phyloP scores from a whole-genome alignment of 2,888 invertebrate species.

The Orthosia cruda region DNA sequence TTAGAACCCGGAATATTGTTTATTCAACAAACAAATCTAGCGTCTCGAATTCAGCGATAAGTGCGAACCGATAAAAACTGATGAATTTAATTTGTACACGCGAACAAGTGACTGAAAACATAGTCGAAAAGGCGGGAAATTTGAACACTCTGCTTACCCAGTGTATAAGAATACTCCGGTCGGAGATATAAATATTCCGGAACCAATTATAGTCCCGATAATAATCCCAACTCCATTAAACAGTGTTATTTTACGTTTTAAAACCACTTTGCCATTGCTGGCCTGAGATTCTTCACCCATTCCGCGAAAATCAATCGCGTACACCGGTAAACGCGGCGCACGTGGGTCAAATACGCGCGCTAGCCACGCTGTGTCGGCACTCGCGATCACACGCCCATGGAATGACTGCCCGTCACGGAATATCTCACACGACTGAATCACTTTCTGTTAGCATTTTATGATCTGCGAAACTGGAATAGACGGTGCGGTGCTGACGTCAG shows the following conservation, averaged over 20 bases:
- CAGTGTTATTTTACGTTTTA: constrained; percentile 96
- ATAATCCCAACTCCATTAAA: constrained; percentile 97
- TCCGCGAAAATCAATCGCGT: constrained; percentile 88
- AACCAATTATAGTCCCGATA: constrained; percentile 97
- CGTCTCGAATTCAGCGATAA: constrained; percentile 65
- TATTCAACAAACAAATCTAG: constrained; percentile 57
- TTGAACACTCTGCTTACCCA: constrained; percentile 88
- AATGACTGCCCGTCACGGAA: constrained; percentile 75
- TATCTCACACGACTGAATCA: constrained; percentile 86
- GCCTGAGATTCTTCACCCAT: constrained; percentile 89
- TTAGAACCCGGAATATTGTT: constrained; percentile 32
- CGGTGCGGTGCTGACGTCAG: constrained; percentile 79
- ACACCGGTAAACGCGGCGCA: constrained; percentile 82
- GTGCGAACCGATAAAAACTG: constrained; percentile 60
- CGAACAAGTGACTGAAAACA: constrained; percentile 59
- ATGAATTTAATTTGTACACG: constrained; percentile 39
- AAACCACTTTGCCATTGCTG: constrained; percentile 92
- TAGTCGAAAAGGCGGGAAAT: constrained; percentile 77
- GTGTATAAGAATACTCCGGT: constrained; percentile 94
- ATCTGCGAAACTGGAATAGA: constrained; percentile 83
- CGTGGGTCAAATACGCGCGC: constrained; percentile 78
- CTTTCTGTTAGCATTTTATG: constrained; percentile 87
- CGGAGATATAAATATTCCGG: constrained; percentile 98
- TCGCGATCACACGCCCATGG: constrained; percentile 57
- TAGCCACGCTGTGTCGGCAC: constrained; percentile 55